Evolutionary conservation across 2,888 invertebrate genomes (phyloP), one percentile per base, ranked within the genome.

Genomic region (Eulithis testata): DNA sequence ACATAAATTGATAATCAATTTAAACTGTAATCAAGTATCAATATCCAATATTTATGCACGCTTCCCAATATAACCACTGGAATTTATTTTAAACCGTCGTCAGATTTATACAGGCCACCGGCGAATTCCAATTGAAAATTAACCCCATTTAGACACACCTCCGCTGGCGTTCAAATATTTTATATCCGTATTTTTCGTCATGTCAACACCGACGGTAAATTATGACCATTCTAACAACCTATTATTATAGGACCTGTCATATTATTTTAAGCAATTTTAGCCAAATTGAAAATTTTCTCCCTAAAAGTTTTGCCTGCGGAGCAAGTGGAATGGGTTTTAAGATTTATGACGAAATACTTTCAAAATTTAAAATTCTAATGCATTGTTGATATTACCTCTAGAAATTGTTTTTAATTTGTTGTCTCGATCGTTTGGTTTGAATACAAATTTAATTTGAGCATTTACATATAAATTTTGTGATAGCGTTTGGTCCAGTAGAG

Each of bases 131-230:
- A 93, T 92, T 92, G 90, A 91, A 92, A 91, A 91, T 92, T 91
- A 90, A 89, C 90, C 89, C 88, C 86, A 82, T 87, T 88, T 85
- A 85, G 86, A 84, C 84, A 87, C 89, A 83, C 88, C 90, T 88
- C 86, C 85, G 21, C 21, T 85, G 88, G 86, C 85, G 88, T 78
- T 85, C 81, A 76, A 75, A 79, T 76, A 76, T 83, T 85, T 63
- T 85, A 81, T 76, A 70, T 77, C 36, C 53, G 73, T 81, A 76
- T 83, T 87, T 88, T 87, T 84, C 80, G 75, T 83, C 90, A 78
- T 88, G 91, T 93, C 92, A 91, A 90, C 92, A 90, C 90, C 79
- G 84, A 76, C 86, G 79, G 87, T 93, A 88, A 93, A 87, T 89
- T 89, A 92, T 88, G 81, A 81, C 81, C 81, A 78, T 83, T 87